Evolutionary conservation across 2,888 invertebrate species (phyloP), one percentile per base, ranked within the genome.

Genomic region (Ennomos fuscantarius): DNA sequence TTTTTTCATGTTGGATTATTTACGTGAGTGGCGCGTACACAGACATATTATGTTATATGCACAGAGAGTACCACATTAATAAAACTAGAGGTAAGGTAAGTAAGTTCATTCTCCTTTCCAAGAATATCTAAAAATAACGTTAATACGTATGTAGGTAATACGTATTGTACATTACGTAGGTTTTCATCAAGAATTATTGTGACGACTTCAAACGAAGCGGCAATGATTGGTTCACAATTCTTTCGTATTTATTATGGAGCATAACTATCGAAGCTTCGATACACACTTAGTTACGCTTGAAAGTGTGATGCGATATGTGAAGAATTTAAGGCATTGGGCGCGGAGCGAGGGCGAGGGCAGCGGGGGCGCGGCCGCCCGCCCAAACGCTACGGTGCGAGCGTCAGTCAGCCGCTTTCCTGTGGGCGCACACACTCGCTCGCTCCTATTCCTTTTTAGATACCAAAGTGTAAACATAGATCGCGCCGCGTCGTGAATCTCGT

Each of bases 331-430:
- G 82, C 78, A 77, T 71, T 68, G 78, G 76, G 80, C 65, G 82
- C 73, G 84, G 74, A 80, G 76, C 59, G 76, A 74, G 81, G 78
- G 81, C 64, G 82, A 74, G 81, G 78, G 81, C 64, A 81, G 72
- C 73, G 76, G 82, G 46, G 84, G 77, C 69, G 81, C 74, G 73
- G 73, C 81, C 81, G 86, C 86, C 86, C 87, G 86, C 86, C 83
- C 80, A 82, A 75, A 49, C 53, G 78, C 67, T 71, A 72, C 75
- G 63, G 64, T 57, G 63, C 65, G 62, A 52, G 37, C 58, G 58
- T 45, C 73, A 75, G 72, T 74, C 68, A 71, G 64, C 66, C 52
- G 56, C 13, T 46, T 31, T 24, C 11, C 53, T 39, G 65, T 65
- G 69, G 72, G 74, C 73, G 70, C 45, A 37, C 42, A 36, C 48